These are phyloP conservation scores for Caenorhabditis becei DNA, from an alignment of 2,888 invertebrate genomes.

Conservation along the genomic window DNA sequence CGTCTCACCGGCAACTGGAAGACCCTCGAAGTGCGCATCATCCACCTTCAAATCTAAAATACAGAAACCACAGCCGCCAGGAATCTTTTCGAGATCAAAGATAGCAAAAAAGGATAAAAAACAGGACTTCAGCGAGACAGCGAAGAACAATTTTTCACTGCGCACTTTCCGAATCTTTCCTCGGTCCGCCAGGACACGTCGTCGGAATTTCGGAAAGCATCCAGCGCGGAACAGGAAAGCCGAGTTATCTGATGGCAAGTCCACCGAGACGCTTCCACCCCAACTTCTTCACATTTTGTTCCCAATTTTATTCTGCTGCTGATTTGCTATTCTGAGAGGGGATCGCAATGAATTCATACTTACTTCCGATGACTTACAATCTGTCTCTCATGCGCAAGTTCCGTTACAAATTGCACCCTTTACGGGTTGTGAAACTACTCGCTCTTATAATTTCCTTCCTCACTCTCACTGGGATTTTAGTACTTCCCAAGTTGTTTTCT, in stretches of 20 bases:
- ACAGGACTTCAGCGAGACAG: not conserved
- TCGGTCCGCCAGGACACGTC: slow-evolving; percentile 1
- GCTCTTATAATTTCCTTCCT: not conserved
- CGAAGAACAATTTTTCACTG: not conserved
- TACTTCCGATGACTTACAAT: slow-evolving; percentile 10
- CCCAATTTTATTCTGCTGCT: slow-evolving; percentile 1
- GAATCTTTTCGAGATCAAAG: not conserved
- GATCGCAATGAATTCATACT: slow-evolving; percentile 11
- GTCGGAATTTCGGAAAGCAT: not conserved
- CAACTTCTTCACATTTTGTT: slow-evolving; percentile 8
- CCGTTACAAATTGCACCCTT: slow-evolving; percentile 16
- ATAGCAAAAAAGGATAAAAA: not conserved
- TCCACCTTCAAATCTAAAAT: not conserved
- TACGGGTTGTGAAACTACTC: slow-evolving; percentile 8
- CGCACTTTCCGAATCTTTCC: not conserved
- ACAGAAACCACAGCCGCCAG: not conserved
- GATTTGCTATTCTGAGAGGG: not conserved
- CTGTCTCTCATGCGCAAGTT: not conserved
- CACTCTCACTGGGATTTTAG: not conserved
- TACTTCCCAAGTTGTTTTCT: not conserved
- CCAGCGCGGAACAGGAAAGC: not conserved
- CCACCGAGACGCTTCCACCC: no score
- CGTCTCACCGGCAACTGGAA: no score
- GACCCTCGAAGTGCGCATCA: not conserved
- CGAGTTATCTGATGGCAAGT: slow-evolving; percentile 2